A percentile compares a stretch with the other conserved stretches of the same genome.
These are phyloP conservation scores for Lasioglossum albipes DNA, from an alignment of 1,140 invertebrate species.

Conservation along the genomic window DNA sequence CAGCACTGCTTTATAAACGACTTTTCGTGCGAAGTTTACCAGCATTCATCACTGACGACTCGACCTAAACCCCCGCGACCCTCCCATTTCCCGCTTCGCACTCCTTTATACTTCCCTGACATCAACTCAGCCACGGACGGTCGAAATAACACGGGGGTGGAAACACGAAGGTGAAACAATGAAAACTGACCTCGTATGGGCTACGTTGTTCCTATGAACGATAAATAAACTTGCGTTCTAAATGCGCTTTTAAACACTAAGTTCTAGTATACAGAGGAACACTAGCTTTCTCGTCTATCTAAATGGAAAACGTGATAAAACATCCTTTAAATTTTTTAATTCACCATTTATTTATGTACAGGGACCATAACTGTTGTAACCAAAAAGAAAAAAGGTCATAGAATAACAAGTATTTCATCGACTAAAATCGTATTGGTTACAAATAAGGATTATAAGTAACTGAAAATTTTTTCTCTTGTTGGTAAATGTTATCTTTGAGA, in stretches of 20 bases:
- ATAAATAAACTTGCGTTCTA: slow-evolving; percentile 25
- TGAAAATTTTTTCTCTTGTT: too few relatives aligned
- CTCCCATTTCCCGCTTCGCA: slow-evolving; percentile 19
- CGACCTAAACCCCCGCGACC: slow-evolving; percentile 47
- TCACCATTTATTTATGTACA: too few relatives aligned
- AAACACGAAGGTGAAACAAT: slow-evolving; percentile 47
- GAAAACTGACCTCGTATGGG: slow-evolving; percentile 46
- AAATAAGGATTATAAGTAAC: too few relatives aligned
- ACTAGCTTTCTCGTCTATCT: too few relatives aligned
- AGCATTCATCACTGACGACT: slow-evolving; percentile 74
- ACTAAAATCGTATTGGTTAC: too few relatives aligned
- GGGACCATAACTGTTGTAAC: too few relatives aligned
- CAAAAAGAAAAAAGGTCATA: too few relatives aligned
- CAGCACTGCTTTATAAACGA: slow-evolving; percentile 75
- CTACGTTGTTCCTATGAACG: not conserved
- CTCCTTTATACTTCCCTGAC: slow-evolving; percentile 58
- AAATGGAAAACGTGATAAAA: too few relatives aligned
- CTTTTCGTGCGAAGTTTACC: slow-evolving; percentile 75
- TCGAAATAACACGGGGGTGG: slow-evolving; percentile 54
- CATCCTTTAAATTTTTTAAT: too few relatives aligned
- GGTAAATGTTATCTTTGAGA: too few relatives aligned
- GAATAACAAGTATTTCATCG: too few relatives aligned
- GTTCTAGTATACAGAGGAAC: too few relatives aligned
- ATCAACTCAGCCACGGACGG: slow-evolving; percentile 47
- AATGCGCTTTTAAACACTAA: not conserved